Conservation (phyloP, 2,797 vertebrate genomes). For the Catharus ustulatus region DNA sequence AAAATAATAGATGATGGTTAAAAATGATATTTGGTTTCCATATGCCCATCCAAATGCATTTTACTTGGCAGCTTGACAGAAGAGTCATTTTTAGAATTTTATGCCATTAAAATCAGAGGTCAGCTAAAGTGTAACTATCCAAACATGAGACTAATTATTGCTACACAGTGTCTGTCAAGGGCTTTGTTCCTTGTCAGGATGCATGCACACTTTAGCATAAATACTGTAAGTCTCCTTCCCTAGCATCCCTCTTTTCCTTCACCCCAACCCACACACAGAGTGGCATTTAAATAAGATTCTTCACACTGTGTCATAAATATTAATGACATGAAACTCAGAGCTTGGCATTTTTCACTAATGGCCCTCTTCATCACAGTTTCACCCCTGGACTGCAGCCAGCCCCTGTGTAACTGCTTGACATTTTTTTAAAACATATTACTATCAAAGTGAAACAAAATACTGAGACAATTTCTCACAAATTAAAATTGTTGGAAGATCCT, state of each 20-base stretch:
- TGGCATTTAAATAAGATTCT: conserved; percentile 31
- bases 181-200: not conserved
- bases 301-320: conserved; percentile 45
- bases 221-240: not conserved
- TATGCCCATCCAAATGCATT: conserved; percentile 5
- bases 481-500: not conserved
- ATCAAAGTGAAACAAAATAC: conserved; percentile 12
- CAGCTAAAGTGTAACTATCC: not conserved
- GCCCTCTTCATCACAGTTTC: conserved; percentile 20
- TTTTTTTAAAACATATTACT: not conserved
- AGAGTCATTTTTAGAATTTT: not conserved
- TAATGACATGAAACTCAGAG: conserved; percentile 17
- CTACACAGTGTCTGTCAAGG: not conserved
- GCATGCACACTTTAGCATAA: not conserved
- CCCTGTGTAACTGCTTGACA: not conserved
- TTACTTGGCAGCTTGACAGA: conserved; percentile 3
- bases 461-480: conserved; percentile 1
- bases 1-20: conserved; percentile 18
- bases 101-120: conserved; percentile 22
- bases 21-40: conserved; percentile 10
- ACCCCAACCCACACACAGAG: not conserved
- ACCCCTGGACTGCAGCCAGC: conserved; percentile 23
- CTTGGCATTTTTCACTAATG: conserved; percentile 52
- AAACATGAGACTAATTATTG: conserved; percentile 35
- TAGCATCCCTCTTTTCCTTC: not conserved